Evolutionary conservation across 2,797 vertebrate genomes (phyloP).

Genomic region (Sebastes diploproa): DNA sequence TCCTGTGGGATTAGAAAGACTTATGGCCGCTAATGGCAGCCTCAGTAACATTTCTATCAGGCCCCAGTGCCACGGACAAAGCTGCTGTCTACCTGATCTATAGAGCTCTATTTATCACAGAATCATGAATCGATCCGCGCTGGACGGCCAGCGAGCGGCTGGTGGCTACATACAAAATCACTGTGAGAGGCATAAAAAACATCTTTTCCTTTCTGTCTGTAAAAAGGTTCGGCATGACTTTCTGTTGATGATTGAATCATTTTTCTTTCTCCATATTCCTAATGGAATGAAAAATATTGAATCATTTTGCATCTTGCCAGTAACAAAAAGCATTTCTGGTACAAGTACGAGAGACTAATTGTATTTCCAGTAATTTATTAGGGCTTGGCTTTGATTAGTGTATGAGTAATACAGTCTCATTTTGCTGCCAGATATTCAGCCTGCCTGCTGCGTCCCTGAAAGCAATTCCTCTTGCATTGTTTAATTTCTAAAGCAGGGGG

Average conservation of each 20-base stretch:
- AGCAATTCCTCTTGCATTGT: conserved; percentile 25
- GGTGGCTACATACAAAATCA: conserved; percentile 16
- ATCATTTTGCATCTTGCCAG: conserved; percentile 27
- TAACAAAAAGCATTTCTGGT: conserved; percentile 27
- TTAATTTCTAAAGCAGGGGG: conserved; percentile 22
- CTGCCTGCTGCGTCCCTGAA: conserved; percentile 10
- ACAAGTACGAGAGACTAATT: conserved; percentile 13
- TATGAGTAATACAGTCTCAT: conserved; percentile 27
- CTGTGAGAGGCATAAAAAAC: background rate
- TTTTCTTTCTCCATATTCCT: background rate
- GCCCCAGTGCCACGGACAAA: conserved; percentile 40
- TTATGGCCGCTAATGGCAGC: conserved; percentile 53
- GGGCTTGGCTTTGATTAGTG: conserved; percentile 28
- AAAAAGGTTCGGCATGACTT: conserved; percentile 11
- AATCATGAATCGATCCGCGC: conserved; percentile 49
- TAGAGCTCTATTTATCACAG: conserved; percentile 58
- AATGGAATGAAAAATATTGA: conserved; percentile 20
- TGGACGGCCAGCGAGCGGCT: conserved; percentile 18
- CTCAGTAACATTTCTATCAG: conserved; percentile 59
- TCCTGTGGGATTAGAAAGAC: conserved; percentile 52
- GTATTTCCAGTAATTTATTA: conserved; percentile 40
- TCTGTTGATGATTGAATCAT: background rate
- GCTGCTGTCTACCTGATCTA: conserved; percentile 59
- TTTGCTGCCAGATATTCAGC: conserved; percentile 22
- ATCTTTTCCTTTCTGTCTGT: background rate